A percentile compares a stretch with the other conserved stretches of the same genome.
phyloP scores from a whole-genome alignment of 2,113 vertebrate species.

The Antechinus stuartii region DNA sequence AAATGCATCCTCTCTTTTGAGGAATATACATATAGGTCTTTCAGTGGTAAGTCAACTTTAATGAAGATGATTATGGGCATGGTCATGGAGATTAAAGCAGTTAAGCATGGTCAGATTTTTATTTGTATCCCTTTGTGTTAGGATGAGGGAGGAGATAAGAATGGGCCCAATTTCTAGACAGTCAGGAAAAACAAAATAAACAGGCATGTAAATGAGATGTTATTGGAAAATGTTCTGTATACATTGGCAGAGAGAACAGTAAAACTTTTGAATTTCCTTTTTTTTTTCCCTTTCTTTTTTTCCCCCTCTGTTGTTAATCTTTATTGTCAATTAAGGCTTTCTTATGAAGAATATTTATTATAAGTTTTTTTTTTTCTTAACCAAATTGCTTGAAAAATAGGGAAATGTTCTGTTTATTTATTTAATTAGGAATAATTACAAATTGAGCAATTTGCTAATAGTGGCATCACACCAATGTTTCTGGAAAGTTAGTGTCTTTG shows the following conservation, averaged over 20 bases:
- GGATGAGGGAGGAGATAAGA: slow-evolving; percentile 43
- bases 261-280: slow-evolving; percentile 77
- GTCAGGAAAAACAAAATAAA: slow-evolving; percentile 85
- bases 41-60: not conserved
- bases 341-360: slow-evolving; percentile 75
- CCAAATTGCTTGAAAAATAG: slow-evolving; percentile 71
- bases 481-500: not conserved
- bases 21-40: not conserved
- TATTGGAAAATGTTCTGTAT: slow-evolving; percentile 82
- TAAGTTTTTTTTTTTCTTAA: slow-evolving; percentile 59
- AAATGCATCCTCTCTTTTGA: not conserved
- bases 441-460: slow-evolving; percentile 38
- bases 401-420: slow-evolving; percentile 74
- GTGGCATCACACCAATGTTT: not conserved
- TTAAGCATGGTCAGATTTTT: slow-evolving; percentile 43
- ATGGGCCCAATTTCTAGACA: slow-evolving; percentile 81
- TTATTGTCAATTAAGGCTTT: slow-evolving; percentile 69
- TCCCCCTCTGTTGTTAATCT: slow-evolving; percentile 54
- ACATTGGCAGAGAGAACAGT: slow-evolving; percentile 81
- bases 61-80: not conserved
- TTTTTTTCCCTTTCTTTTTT: slow-evolving; percentile 53
- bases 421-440: slow-evolving; percentile 38
- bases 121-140: slow-evolving; percentile 75
- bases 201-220: slow-evolving; percentile 83
- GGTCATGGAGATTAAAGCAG: slow-evolving; percentile 14